Evolutionary conservation across 1,140 invertebrate genomes (phyloP).

Genomic region (Diploscapter pachys): DNA sequence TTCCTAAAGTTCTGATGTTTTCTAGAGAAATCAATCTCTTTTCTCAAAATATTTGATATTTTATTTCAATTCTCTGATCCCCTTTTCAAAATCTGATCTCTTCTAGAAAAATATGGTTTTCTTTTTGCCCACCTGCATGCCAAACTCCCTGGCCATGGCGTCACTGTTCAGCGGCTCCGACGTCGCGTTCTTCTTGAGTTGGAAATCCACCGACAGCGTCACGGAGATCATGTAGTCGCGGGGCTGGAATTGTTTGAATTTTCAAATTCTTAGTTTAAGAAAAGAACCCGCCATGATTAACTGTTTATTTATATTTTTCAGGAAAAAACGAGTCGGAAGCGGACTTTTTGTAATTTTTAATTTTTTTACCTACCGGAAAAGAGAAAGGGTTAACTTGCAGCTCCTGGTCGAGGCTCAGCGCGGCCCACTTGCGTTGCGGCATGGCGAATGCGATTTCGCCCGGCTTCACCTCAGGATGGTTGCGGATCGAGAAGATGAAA

Average conservation of each 20-base stretch:
- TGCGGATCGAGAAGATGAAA: constrained; percentile 80
- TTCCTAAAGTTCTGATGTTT: no score
- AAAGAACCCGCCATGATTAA: no score
- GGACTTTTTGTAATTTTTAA: background rate
- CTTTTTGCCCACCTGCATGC: constrained; percentile 65
- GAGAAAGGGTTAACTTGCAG: constrained; percentile 78
- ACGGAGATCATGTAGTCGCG: constrained; percentile 77
- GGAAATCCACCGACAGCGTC: constrained; percentile 72
- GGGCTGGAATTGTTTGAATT: constrained; percentile 60
- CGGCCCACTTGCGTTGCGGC: constrained; percentile 90
- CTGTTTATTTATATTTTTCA: no score
- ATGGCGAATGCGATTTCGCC: constrained; percentile 83
- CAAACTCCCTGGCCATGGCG: constrained; percentile 87
- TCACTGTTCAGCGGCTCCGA: constrained; percentile 89
- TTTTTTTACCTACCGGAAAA: constrained; percentile 52
- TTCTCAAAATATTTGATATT: no score
- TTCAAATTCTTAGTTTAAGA: no score
- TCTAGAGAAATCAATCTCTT: no score
- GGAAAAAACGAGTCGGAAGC: no score
- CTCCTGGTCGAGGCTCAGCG: constrained; percentile 79
- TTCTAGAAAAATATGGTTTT: no score
- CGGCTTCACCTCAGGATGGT: constrained; percentile 71
- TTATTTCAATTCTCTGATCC: no score
- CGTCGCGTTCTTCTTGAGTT: constrained; percentile 43
- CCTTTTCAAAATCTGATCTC: no score